These are phyloP conservation scores for Drosophila auraria DNA, from an alignment of 1,140 invertebrate genomes.

Conservation along the genomic window DNA sequence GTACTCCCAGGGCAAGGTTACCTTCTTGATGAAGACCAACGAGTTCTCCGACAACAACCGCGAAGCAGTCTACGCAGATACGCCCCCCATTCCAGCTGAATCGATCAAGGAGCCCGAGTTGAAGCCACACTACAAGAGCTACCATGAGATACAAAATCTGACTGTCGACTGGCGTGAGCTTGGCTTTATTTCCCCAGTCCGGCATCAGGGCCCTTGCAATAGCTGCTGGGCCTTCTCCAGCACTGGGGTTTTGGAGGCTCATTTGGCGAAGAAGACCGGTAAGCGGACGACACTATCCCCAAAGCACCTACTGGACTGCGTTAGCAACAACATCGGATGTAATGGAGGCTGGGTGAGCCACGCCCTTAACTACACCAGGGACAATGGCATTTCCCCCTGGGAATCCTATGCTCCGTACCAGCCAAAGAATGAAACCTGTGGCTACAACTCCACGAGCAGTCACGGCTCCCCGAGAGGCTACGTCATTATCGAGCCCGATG, in stretches of 20 bases:
- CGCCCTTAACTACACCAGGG: constrained; percentile 91
- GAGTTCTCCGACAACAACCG: constrained; percentile 24
- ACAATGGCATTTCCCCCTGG: constrained; percentile 90
- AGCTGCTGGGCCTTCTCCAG: constrained; percentile 97
- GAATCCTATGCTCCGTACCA: constrained; percentile 90
- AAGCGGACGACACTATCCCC: constrained; percentile 92
- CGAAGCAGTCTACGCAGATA: neutral
- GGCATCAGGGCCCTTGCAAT: constrained; percentile 93
- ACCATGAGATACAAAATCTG: constrained; percentile 10
- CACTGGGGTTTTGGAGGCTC: constrained; percentile 93
- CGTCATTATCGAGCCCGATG: constrained; percentile 87
- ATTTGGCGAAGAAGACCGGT: constrained; percentile 87
- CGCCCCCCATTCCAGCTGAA: neutral
- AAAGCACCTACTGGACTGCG: constrained; percentile 96
- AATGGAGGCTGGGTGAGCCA: constrained; percentile 91
- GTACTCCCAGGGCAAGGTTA: neutral
- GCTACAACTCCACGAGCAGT: neutral
- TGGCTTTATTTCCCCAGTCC: constrained; percentile 12
- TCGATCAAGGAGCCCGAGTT: no score
- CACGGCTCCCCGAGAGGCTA: neutral
- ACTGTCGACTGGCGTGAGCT: constrained; percentile 24
- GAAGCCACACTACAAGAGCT: constrained; percentile 5
- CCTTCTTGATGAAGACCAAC: constrained; percentile 9
- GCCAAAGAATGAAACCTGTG: constrained; percentile 86
- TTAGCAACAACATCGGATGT: constrained; percentile 92